phyloP scores from a whole-genome alignment of 2,888 invertebrate species.

The Phyllotreta striolata region DNA sequence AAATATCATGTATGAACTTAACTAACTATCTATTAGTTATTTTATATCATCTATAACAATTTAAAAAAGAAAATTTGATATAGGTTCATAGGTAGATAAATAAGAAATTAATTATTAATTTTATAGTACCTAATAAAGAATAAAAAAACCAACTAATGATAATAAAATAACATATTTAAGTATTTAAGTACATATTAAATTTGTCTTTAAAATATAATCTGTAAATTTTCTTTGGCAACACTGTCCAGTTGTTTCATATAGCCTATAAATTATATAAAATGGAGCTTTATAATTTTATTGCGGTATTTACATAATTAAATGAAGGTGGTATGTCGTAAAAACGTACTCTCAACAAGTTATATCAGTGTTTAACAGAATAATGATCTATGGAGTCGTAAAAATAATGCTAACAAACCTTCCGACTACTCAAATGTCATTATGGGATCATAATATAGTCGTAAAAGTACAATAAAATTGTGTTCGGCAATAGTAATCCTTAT shows the following conservation, averaged over 20 bases:
- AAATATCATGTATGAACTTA: no score
- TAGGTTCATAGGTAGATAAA: no score
- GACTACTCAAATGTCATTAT: slow-evolving; percentile 57
- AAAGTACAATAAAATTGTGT: slow-evolving; percentile 59
- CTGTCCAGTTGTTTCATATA: neutral
- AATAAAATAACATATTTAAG: no score
- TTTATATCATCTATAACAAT: no score
- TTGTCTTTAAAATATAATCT: no score
- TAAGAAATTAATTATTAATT: no score
- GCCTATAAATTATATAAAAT: slow-evolving; percentile 7
- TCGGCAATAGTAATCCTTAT: slow-evolving; percentile 53
- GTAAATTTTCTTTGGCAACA: no score
- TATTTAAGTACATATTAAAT: no score
- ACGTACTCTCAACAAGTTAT: slow-evolving; percentile 45
- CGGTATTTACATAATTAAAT: slow-evolving; percentile 24
- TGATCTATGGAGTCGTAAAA: slow-evolving; percentile 50
- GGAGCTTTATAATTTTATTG: slow-evolving; percentile 21
- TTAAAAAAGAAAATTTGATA: no score
- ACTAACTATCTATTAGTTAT: no score
- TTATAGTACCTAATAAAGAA: no score
- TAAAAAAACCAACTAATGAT: no score
- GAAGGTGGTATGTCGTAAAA: slow-evolving; percentile 34
- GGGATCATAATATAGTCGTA: slow-evolving; percentile 59
- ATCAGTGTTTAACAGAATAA: slow-evolving; percentile 46
- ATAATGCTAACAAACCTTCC: slow-evolving; percentile 45